Conservation (phyloP, 2,797 vertebrate species). For the Sebastes miniatus region DNA sequence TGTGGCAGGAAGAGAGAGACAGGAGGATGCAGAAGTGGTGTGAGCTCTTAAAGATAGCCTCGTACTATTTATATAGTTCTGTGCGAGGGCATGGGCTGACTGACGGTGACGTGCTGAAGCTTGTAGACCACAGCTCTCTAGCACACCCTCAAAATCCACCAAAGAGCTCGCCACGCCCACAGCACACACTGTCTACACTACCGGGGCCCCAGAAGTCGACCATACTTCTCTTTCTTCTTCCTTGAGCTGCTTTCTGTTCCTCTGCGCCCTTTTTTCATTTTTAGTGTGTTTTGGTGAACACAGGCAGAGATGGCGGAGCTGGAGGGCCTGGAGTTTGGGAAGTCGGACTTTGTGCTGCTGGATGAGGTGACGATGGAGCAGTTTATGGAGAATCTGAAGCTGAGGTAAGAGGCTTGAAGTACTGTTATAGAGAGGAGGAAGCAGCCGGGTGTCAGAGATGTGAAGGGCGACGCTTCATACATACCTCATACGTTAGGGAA, state of each 20-base stretch:
- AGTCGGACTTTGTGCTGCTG: conserved; percentile 93
- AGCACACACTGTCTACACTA: conserved; percentile 15
- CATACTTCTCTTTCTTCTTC: conserved; percentile 64
- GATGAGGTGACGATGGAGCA: conserved; percentile 94
- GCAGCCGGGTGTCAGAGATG: conserved; percentile 42
- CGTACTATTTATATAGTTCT: conserved; percentile 48
- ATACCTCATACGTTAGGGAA: not conserved
- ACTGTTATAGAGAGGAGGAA: conserved; percentile 12
- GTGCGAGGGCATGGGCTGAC: conserved; percentile 29
- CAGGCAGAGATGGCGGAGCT: conserved; percentile 87
- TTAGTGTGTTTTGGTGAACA: conserved; percentile 2
- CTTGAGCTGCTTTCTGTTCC: conserved; percentile 52
- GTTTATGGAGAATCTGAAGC: conserved; percentile 91
- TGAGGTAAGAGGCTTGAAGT: conserved; percentile 82
- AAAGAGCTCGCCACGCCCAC: conserved; percentile 70
- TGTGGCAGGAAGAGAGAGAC: conserved; percentile 59
- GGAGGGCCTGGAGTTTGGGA: conserved; percentile 90
- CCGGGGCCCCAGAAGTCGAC: conserved; percentile 36
- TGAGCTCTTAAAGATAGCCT: conserved; percentile 65
- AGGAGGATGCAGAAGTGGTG: conserved; percentile 62
- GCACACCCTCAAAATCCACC: conserved; percentile 54
- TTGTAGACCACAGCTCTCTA: conserved; percentile 63
- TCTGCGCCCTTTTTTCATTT: not conserved
- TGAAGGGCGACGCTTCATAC: not conserved
- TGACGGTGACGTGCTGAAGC: conserved; percentile 74